Base-by-base conservation (phyloP, 1,140 invertebrate genomes). In the Ladona fulva region DNA sequence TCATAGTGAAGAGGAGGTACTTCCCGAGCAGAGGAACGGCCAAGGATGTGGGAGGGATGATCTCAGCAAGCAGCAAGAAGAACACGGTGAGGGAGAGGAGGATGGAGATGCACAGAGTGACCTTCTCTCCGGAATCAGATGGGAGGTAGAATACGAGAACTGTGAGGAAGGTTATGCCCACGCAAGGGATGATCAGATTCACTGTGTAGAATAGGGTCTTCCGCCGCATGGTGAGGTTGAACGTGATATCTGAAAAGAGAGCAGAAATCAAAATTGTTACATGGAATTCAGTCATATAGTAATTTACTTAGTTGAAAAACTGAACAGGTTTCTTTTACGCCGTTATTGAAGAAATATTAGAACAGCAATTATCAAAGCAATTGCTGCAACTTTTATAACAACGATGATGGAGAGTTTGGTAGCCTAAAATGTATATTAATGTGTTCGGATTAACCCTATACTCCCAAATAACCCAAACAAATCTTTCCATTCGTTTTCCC, bases 61-160 rank as follows among this genome's bases (percentile, higher is more conserved):
- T 97, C 89, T 98, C 96, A 77, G 96, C 96, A 82, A 99, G 86
- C 80, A 99, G 89, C 83, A 99, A 90, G 89, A 99, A 99, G 89
- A 99, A 99, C 86, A 99, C 97, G 84, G 97, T 99, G 83, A 99
- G 87, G 76, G 97, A 99, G 80, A 99, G 92, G 80, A 99, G 91
- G 86, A 99, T 99, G 82, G 96, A 98, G 85, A 98, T 98, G 88
- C 96, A 98, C 82, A 99, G 90, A 81, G 96, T 90, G 84, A 92
- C 92, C 87, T 98, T 97, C 86, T 98, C 97, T 22, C 97, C 96
- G 8, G 94, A 96, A 86, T 97, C 96, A 29, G 95, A 97, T 6
- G 97, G 97, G 80, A 98, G 84, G 86, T 98, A 98, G 86, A 98
- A 98, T 19, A 98, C 97, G 52, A 98, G 87, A 10, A 98, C 94